phyloP scores from a whole-genome alignment of 2,888 invertebrate species.

The Drosophila suboccidentalis region DNA sequence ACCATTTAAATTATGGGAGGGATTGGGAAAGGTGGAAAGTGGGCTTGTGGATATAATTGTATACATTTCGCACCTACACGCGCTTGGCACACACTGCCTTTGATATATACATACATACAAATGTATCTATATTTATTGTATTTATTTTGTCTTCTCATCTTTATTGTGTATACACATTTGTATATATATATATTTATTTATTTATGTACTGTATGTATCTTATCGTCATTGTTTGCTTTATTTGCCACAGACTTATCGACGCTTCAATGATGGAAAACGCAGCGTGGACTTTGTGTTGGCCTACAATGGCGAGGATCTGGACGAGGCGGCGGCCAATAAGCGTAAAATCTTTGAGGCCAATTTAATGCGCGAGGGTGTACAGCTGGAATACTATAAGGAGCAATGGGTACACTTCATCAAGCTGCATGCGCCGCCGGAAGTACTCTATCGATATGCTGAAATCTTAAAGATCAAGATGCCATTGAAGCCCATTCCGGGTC shows the following conservation, averaged over 20 bases:
- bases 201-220: not conserved
- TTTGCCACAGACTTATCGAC: conserved; percentile 86
- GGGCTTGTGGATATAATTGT: not conserved
- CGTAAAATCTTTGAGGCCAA: conserved; percentile 88
- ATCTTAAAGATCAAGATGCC: conserved; percentile 92
- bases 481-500: conserved; percentile 87
- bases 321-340: conserved; percentile 50
- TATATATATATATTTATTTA: conserved; percentile 19
- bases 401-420: conserved; percentile 90
- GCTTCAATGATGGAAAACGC: conserved; percentile 87
- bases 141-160: not conserved
- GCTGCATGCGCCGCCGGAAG: conserved; percentile 90
- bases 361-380: conserved; percentile 88
- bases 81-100: conserved; percentile 34
- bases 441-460: conserved; percentile 91
- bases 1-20: not conserved
- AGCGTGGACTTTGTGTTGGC: conserved; percentile 89
- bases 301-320: conserved; percentile 86
- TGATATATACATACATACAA: conserved; percentile 1
- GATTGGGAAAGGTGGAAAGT: not conserved
- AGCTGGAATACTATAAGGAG: conserved; percentile 88
- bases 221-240: conserved; percentile 1
- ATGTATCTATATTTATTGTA: not conserved
- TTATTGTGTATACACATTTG: conserved; percentile 14
- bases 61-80: conserved; percentile 29